Evolutionary conservation across 2,797 vertebrate species (phyloP), one percentile per base, ranked within the genome.

Genomic region (Sebastes elongatus): DNA sequence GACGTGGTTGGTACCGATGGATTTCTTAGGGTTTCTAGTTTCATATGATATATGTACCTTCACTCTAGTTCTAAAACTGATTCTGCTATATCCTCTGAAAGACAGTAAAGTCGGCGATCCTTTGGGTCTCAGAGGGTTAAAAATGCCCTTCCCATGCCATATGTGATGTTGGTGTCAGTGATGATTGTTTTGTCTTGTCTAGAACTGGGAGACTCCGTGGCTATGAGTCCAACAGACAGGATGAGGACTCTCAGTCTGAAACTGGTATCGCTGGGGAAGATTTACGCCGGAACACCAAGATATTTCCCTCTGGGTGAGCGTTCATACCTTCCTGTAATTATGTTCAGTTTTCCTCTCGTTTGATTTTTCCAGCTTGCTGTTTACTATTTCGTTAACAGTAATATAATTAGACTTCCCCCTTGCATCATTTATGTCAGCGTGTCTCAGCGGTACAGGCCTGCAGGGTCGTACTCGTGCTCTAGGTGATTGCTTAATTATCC

Each of bases 181-280:
- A 6, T 2, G 0, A 28, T 8, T 75, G 35, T 78, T 70, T 75
- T 35, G 7, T 83, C 46, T 56, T n/a, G 6, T 88, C 30, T 88
- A 99, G 99, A 99, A 74, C 64, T 99, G 89, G 97, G 84, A 0
- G 97, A 99, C 83, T 97, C 93, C 2, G 94, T 98, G 67, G 92
- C 94, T 16, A 96, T 99, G 96, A 98, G 95, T 72, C 94, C 98
- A 0, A 71, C 92, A 5, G 98, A 99, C 90, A 96, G 97, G 81
- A 99, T 99, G 98, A 96, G 97, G 62, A 96, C 97, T 0, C 95
- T 99, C 72, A 98, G 96, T 92, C 93, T 99, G 81, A 99, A 99
- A 92, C 94, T 99, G 72, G 96, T 98, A 6, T 96, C 97, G 0
- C 96, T 99, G 71, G 98, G 99, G n/a, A 99, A 96, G 92, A 95